Conservation (phyloP, 2,888 invertebrate species). For the Crepidodera aurea region DNA sequence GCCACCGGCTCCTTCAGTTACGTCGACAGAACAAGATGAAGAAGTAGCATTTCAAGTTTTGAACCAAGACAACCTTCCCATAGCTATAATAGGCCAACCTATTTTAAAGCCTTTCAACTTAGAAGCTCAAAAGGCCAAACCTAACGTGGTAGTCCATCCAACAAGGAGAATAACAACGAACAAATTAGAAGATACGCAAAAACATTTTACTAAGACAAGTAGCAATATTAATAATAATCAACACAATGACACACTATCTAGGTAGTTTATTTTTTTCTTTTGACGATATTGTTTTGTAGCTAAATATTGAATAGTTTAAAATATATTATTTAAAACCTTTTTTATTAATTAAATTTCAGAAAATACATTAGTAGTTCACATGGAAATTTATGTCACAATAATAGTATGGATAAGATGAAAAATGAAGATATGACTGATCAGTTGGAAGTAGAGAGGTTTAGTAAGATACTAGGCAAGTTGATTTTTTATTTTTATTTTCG, state of each 20-base stretch:
- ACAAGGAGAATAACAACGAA: conserved; percentile 59
- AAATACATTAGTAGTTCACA: conserved; percentile 61
- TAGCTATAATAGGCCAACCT: conserved; percentile 55
- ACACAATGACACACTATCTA: conserved; percentile 47
- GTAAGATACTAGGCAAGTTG: conserved; percentile 66
- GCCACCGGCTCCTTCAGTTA: conserved; percentile 49
- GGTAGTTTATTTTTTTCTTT: too few relatives aligned
- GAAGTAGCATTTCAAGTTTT: conserved; percentile 60
- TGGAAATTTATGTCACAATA: conserved; percentile 59
- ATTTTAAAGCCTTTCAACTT: conserved; percentile 59
- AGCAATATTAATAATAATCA: conserved; percentile 48
- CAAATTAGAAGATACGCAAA: conserved; percentile 54
- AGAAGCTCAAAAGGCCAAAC: conserved; percentile 59
- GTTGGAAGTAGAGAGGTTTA: conserved; percentile 66
- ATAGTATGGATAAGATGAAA: conserved; percentile 51
- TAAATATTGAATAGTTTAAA: too few relatives aligned
- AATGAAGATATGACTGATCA: conserved; percentile 55
- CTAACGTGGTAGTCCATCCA: conserved; percentile 67
- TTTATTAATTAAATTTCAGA: background rate
- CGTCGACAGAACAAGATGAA: conserved; percentile 51
- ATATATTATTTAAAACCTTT: too few relatives aligned
- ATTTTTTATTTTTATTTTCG: too few relatives aligned
- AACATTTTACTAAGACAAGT: conserved; percentile 57
- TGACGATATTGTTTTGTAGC: too few relatives aligned
- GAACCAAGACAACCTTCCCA: conserved; percentile 59